Evolutionary conservation across 2,113 vertebrate genomes (phyloP), one percentile per base, ranked within the genome.

Genomic region (Dipodomys merriami): DNA sequence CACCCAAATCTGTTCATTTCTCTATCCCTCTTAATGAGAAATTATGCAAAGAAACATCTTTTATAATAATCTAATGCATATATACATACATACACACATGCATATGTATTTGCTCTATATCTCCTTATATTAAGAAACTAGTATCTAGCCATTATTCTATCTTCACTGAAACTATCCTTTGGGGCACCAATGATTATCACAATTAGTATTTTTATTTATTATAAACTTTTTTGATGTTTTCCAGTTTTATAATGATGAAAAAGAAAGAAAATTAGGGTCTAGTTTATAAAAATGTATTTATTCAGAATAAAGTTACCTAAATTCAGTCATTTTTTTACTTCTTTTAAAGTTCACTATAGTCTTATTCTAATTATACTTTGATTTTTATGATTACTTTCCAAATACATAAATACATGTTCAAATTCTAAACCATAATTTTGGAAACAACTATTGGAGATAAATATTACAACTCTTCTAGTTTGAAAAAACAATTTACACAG

Each of bases 311-410:
- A 93, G 29, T 93, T 73, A 73, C 2, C 12, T 11, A 88, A 94
- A 88, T 81, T 82, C 33, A 69, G 64, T 73, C 81, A 46, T 29
- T 64, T 57, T 77, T 73, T 80, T 6, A 60, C 35, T 94, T 94
- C 65, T 6, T 91, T 95, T 93, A 60, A 90, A 49, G 29, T 86
- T 91, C 76, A 49, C 29, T 92, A 74, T 23, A 92, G 67, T 88
- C 72, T 93, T 72, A 88, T 68, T 88, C 57, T 87, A 96, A 72
- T 86, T 88, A 69, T 39, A 81, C 6, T 12, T 86, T 95, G 67
- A 86, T 74, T 91, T 88, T 78, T 92, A 80, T 77, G 29, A 65
- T 80, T 92, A 67, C 78, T 88, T 83, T 93, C 90, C 16, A 92
- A 78, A 80, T 76, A 74, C n/a, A 78, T 49, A 71, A 71, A 68